These are phyloP conservation scores for Brassicogethes aeneus DNA, from an alignment of 2,888 invertebrate species.

Conservation along the genomic window DNA sequence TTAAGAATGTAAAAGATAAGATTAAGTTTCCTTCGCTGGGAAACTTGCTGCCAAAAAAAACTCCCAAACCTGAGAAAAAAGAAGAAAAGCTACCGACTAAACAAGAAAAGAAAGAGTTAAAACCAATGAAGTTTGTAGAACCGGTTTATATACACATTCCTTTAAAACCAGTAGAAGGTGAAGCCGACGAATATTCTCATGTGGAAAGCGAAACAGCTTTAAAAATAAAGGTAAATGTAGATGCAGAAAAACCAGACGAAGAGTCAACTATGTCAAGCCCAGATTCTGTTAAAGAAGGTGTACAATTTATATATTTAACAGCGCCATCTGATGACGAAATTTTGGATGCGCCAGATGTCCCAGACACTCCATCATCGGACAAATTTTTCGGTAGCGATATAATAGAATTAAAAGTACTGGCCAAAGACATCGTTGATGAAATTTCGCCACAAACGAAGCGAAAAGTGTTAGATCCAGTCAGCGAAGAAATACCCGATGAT, in stretches of 20 bases:
- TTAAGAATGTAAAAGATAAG: constrained; percentile 33
- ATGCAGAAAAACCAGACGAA: background rate
- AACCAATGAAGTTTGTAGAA: constrained; percentile 13
- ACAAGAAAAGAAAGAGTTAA: constrained; percentile 15
- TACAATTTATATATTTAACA: constrained; percentile 37
- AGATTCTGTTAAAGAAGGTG: constrained; percentile 18
- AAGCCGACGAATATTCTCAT: constrained; percentile 36
- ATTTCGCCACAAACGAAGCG: constrained; percentile 25
- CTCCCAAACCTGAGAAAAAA: constrained; percentile 10
- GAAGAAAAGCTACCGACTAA: constrained; percentile 6
- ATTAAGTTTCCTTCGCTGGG: constrained; percentile 25
- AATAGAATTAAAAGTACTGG: constrained; percentile 32
- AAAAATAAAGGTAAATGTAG: constrained; percentile 4
- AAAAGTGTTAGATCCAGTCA: constrained; percentile 19
- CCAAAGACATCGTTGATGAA: constrained; percentile 31
- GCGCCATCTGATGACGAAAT: constrained; percentile 40
- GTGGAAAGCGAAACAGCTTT: constrained; percentile 28
- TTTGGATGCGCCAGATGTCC: constrained; percentile 29
- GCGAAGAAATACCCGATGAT: constrained; percentile 20
- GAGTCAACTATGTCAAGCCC: constrained; percentile 7
- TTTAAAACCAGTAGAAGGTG: constrained; percentile 35
- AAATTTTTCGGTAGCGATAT: constrained; percentile 26
- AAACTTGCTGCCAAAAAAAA: constrained; percentile 8
- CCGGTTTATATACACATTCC: constrained; percentile 39
- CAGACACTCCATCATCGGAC: constrained; percentile 33